Evolutionary conservation across 2,888 invertebrate species (phyloP).

Genomic region (Drosophila falleni): DNA sequence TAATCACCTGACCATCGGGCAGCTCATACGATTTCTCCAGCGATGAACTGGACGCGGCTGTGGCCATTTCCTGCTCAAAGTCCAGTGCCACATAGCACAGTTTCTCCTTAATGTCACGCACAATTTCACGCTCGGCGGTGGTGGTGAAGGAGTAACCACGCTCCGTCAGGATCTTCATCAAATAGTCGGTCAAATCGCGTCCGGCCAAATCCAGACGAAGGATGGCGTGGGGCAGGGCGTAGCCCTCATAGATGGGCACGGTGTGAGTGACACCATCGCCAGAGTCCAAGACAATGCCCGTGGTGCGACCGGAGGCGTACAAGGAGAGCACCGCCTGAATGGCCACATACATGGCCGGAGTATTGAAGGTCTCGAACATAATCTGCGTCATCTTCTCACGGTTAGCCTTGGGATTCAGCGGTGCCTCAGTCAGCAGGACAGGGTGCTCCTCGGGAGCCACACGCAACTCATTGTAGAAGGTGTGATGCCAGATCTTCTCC

Average conservation of each 20-base stretch:
- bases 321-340: constrained; percentile 97
- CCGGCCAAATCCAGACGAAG: constrained; percentile 96
- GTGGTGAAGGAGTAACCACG: constrained; percentile 96
- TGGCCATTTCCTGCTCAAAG: constrained; percentile 98
- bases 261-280: constrained; percentile 99
- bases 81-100: constrained; percentile 96
- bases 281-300: constrained; percentile 97
- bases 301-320: constrained; percentile 98
- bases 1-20: constrained; percentile 94
- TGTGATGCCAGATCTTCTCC: constrained; percentile 99
- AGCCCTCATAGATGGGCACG: constrained; percentile 97
- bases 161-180: constrained; percentile 97
- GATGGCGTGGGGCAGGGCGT: constrained; percentile 96
- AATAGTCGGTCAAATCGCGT: constrained; percentile 96
- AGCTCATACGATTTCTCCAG: constrained; percentile 98
- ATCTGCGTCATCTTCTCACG: constrained; percentile 96
- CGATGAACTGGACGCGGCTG: constrained; percentile 95
- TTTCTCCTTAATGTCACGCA: constrained; percentile 97
- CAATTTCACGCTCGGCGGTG: constrained; percentile 97
- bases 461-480: constrained; percentile 99
- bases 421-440: constrained; percentile 94
- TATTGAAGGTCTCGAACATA: constrained; percentile 97
- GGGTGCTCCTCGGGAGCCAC: constrained; percentile 98
- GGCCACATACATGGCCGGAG: constrained; percentile 96
- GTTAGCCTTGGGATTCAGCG: constrained; percentile 95